Evolutionary conservation across 2,113 vertebrate species (phyloP).

Genomic region (Melanostigma gelatinosum): DNA sequence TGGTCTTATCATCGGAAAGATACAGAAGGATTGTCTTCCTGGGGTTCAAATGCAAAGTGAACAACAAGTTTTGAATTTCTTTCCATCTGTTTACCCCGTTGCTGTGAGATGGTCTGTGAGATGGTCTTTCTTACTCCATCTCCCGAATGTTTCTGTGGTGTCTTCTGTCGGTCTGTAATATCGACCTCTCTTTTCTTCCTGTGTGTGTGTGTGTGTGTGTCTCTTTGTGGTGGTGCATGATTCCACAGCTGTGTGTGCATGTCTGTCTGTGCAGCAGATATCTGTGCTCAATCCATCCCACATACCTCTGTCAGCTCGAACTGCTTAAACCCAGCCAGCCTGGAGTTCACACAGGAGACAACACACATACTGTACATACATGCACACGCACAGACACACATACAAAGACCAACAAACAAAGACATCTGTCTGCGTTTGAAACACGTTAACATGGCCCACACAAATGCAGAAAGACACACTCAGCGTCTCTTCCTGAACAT

Average conservation of each 20-base stretch:
- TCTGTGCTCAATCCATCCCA: conserved; percentile 69
- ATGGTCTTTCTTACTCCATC: conserved; percentile 5
- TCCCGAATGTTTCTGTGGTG: conserved; percentile 35
- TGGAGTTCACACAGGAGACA: conserved; percentile 69
- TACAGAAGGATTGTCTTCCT: conserved; percentile 38
- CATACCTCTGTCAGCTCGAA: conserved; percentile 73
- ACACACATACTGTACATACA: conserved; percentile 25
- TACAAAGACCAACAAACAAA: conserved; percentile 6
- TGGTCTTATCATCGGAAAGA: conserved; percentile 41
- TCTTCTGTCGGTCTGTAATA: conserved; percentile 46
- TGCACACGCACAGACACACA: background rate
- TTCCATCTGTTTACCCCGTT: conserved; percentile 46
- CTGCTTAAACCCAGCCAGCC: conserved; percentile 61
- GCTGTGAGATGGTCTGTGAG: conserved; percentile 9
- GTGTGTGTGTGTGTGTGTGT: conserved; percentile 22
- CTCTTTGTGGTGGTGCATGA: conserved; percentile 24
- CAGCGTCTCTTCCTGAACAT: conserved; percentile 45
- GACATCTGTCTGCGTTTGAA: conserved; percentile 3
- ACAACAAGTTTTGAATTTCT: conserved; percentile 58
- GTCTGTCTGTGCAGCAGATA: conserved; percentile 64
- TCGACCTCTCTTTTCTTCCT: conserved; percentile 7
- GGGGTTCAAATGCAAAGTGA: conserved; percentile 45
- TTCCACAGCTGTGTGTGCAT: conserved; percentile 59
- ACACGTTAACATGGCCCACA: conserved; percentile 11
- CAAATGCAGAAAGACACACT: conserved; percentile 13